Base-by-base conservation (phyloP, 1,140 invertebrate species). In the Armadillidium nasatum region DNA sequence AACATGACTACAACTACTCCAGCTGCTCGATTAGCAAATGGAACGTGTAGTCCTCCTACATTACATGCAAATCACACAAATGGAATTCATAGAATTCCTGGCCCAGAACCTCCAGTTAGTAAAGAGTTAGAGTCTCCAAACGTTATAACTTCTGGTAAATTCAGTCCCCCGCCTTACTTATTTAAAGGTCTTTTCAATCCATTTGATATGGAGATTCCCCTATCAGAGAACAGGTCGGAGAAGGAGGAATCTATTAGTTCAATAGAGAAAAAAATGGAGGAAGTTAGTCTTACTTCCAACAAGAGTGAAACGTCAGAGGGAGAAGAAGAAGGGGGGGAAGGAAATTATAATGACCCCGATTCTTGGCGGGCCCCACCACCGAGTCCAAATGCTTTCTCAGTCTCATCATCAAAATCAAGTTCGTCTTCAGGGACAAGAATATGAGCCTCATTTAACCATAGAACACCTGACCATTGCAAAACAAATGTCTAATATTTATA, bases 1-100 rank as follows among this genome's bases (percentile, higher is more conserved):
- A 66, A 71, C 10, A 54, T 70, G 44, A 67, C 68, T 10, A 74
- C 60, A n/a, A 44, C 68, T 15, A n/a, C n/a, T n/a, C 73, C 73
- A 74, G 73, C 73, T 9, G 73, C 73, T 11, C 73, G 73, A 3
- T 74, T 74, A 50, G 73, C 73, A 10, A 74, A 74, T 44, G 73
- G 73, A 33, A 67, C 73, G n/a, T 67, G 73, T 45, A 74, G 73
- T 44, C 73, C 73, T 67, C 73, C 73, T 67, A 74, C 73, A 7
- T 67, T 74, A 10, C 73, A 74, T 60, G 60, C 68, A 15, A 74
- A 74, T 44, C 54, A 67, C 60, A 74, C 68, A 44, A 54, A 74
- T 33, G 54, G 73, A 50, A 50, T 50, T 15, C 46, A 50, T 9
- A 50, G 46, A 15, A 50, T 50, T 44, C 73, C 60, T 19, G 68